phyloP scores from a whole-genome alignment of 2,113 vertebrate species.

The Fregata magnificens region DNA sequence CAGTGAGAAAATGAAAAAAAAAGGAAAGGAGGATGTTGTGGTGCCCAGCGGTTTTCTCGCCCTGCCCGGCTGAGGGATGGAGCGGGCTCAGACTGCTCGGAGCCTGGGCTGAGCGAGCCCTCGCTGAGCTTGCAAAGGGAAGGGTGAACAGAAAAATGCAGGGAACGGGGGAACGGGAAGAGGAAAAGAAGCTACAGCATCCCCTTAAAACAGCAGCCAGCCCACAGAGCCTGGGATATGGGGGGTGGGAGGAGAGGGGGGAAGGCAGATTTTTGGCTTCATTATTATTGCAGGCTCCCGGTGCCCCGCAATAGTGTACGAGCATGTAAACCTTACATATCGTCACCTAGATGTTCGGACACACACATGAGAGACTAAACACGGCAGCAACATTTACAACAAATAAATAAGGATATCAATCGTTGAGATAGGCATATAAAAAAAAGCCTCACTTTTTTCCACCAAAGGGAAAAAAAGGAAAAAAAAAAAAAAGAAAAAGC shows the following conservation, averaged over 20 bases:
- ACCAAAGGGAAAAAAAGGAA: background rate
- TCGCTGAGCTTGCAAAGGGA: background rate
- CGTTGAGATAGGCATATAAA: slow-evolving; percentile 51
- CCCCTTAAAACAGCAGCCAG: slow-evolving; percentile 35
- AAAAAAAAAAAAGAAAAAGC: background rate
- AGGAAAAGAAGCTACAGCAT: background rate
- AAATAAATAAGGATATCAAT: slow-evolving; percentile 77
- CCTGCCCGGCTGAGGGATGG: background rate
- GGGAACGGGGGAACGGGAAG: background rate
- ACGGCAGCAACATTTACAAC: slow-evolving; percentile 72
- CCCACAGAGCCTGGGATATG: background rate
- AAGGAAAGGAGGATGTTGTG: background rate
- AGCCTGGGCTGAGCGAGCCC: background rate
- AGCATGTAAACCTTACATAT: slow-evolving; percentile 51
- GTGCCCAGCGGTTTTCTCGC: background rate
- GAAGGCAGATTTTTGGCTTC: slow-evolving; percentile 73
- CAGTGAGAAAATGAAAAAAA: background rate
- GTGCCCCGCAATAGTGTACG: slow-evolving; percentile 25
- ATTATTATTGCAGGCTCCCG: slow-evolving; percentile 59
- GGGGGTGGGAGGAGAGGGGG: background rate
- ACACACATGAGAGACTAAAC: slow-evolving; percentile 39
- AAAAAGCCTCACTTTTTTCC: slow-evolving; percentile 63
- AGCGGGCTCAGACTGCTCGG: background rate
- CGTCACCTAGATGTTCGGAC: slow-evolving; percentile 9
- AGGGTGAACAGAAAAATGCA: background rate